These are phyloP conservation scores for Salvelinus namaycush DNA, from an alignment of 2,113 vertebrate species.

Conservation along the genomic window DNA sequence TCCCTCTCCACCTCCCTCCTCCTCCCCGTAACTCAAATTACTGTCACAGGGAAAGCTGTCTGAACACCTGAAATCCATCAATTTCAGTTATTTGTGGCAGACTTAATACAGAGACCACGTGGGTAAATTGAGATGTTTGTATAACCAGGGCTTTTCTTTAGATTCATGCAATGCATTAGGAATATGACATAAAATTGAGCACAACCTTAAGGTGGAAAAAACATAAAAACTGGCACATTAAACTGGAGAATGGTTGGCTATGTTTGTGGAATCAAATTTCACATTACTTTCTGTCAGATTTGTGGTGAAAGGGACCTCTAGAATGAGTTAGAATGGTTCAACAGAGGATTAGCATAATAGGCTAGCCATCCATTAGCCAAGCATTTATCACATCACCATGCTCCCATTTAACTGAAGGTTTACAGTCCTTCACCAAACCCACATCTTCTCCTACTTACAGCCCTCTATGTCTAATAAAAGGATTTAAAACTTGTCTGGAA, in stretches of 20 bases:
- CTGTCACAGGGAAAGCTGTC: not conserved
- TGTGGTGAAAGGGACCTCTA: conserved; percentile 1
- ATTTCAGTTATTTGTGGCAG: not conserved
- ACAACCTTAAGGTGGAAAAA: not conserved
- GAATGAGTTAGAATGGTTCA: conserved; percentile 20
- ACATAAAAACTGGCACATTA: not conserved
- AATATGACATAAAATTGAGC: not conserved
- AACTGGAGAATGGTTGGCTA: not conserved
- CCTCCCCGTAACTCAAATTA: conserved; percentile 36
- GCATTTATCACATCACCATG: not conserved
- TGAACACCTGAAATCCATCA: not conserved
- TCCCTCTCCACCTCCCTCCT: not conserved
- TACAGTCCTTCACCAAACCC: conserved; percentile 8
- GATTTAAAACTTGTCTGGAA: conserved; percentile 56
- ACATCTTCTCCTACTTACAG: conserved; percentile 19
- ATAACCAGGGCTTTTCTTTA: too few species aligned
- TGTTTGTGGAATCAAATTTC: conserved; percentile 37
- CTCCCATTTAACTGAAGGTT: conserved; percentile 10
- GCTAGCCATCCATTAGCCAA: conserved; percentile 11
- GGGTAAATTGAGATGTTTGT: not conserved
- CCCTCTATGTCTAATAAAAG: conserved; percentile 45
- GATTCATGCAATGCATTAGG: not conserved
- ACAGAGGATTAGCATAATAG: conserved; percentile 44
- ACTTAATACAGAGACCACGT: not conserved
- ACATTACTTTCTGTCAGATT: conserved; percentile 32